Evolutionary conservation across 2,888 invertebrate species (phyloP).

Genomic region (Erpobdella octoculata): DNA sequence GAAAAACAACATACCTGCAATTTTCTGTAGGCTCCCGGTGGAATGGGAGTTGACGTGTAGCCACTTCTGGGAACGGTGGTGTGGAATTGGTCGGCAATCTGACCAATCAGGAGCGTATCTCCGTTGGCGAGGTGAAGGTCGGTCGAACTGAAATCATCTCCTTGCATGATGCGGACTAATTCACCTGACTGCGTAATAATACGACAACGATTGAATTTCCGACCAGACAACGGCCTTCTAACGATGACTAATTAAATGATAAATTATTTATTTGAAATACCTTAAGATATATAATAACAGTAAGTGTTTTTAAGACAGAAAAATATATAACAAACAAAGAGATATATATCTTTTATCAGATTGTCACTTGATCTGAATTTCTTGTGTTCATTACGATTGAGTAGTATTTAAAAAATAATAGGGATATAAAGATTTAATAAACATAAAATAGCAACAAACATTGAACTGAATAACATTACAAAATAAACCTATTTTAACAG

Average conservation of each 20-base stretch:
- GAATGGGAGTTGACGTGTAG: neutral
- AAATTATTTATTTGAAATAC: neutral
- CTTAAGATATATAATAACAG: no score
- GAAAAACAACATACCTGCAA: conserved; percentile 44
- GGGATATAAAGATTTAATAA: no score
- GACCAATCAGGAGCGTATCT: conserved; percentile 50
- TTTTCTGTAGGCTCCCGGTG: conserved; percentile 35
- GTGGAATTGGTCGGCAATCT: conserved; percentile 46
- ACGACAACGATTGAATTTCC: neutral
- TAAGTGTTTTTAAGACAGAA: neutral
- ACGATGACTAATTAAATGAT: neutral
- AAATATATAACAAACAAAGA: no score
- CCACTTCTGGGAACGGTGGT: conserved; percentile 37
- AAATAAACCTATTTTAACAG: no score
- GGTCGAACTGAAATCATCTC: conserved; percentile 50
- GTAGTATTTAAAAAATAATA: no score
- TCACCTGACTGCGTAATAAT: conserved; percentile 47
- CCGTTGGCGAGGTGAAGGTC: conserved; percentile 50
- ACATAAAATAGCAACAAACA: no score
- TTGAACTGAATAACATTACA: no score
- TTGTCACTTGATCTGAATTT: no score
- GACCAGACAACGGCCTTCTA: neutral
- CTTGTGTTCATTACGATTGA: no score
- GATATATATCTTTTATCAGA: no score
- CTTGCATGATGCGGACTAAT: conserved; percentile 49